Evolutionary conservation across 2,888 invertebrate genomes (phyloP), one percentile per base, ranked within the genome.

Genomic region (Platycheirus albimanus): DNA sequence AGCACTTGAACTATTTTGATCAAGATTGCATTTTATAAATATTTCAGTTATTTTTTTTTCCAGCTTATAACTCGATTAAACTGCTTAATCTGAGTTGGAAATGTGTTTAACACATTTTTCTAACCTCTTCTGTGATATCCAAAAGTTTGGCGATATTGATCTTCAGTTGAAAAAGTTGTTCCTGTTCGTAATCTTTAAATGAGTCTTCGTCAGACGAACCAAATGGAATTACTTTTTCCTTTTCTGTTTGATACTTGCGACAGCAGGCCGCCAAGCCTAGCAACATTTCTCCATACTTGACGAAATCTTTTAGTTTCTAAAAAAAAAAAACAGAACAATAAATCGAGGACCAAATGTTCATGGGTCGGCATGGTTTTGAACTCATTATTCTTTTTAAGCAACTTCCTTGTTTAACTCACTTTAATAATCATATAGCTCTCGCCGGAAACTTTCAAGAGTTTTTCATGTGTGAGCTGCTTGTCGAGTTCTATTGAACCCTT

Each of bases 191-290:
- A n/a, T 58, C 11, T 86, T 83, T 2, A 77, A 49, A 2, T 85
- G 64, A n/a, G n/a, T 28, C 49, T 4, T 64, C 33, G 0, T 64
- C 19, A 10, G 88, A 28, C 8, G 5, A 86, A 3, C 86, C 86
- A 58, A 87, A 88, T 0, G 89, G 72, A 4, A 87, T 76, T 3
- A 90, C 86, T 33, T 90, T 90, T 63, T 90, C 90, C 2, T 88
- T 86, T 80, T 90, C 88, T 0, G 90, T 90, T 79, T 89, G 88
- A 3, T 89, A 85, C 69, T 90, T 90, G 7, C 89, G 81, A 17
- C 90, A 90, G 19, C 86, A 89, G 13, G 87, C 87, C 0, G 87
- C 87, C 1, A 90, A 81, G 0, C 88, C 86, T 0, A 90, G 70
- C 1, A 90, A 61, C 3, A 88, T 76, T 20, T 89, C 89, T 0